A percentile compares a stretch with the other conserved stretches of the same genome.
These are phyloP conservation scores for Oxygymnocypris stewartii DNA, from an alignment of 2,113 vertebrate species.

Conservation along the genomic window DNA sequence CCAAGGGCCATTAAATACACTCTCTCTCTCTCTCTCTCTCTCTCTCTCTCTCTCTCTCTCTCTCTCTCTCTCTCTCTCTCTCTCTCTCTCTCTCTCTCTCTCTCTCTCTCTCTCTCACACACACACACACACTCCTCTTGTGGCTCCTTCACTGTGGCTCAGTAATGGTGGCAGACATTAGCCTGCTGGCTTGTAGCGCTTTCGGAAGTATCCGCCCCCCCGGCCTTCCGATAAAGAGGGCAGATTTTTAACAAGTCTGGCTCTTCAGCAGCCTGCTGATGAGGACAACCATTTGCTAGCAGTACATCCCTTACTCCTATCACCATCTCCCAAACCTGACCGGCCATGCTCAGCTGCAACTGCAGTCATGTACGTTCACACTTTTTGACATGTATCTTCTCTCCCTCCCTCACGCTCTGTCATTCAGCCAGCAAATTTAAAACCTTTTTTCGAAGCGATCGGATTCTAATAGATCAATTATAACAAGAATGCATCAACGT, in stretches of 20 bases:
- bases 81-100: neutral
- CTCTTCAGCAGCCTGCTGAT: conserved; percentile 41
- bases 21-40: neutral
- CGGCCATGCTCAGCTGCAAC: neutral
- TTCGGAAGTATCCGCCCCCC: conserved; percentile 37
- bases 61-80: too few species aligned
- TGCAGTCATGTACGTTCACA: conserved; percentile 37
- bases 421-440: conserved; percentile 16
- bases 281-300: conserved; percentile 40
- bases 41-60: too few species aligned
- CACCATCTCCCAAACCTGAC: conserved; percentile 8
- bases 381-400: conserved; percentile 37
- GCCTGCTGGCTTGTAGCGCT: conserved; percentile 45
- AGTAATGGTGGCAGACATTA: conserved; percentile 47
- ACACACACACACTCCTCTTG: neutral
- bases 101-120: neutral
- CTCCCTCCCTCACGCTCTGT: neutral
- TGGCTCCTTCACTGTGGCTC: conserved; percentile 34
- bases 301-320: conserved; percentile 30
- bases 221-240: conserved; percentile 47
- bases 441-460: neutral
- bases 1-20: conserved; percentile 54
- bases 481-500: neutral
- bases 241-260: conserved; percentile 53
- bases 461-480: neutral